phyloP scores from a whole-genome alignment of 2,888 invertebrate species.

The Cerastis rubricosa region DNA sequence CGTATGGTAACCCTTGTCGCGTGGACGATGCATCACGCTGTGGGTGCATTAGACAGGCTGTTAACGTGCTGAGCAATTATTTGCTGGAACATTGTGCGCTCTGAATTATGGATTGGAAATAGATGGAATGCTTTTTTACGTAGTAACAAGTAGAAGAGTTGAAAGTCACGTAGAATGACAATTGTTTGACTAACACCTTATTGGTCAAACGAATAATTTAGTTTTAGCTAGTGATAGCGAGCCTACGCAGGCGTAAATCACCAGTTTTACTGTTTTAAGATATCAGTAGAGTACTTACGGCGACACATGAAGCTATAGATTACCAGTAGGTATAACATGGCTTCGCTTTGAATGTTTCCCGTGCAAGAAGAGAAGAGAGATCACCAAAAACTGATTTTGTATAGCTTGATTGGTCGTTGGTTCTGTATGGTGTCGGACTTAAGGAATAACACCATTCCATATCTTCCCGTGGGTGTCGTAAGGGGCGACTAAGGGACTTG shows the following conservation, averaged over 20 bases:
- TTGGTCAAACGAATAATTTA: background rate
- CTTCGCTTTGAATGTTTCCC: no score
- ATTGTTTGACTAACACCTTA: background rate
- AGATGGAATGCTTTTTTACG: background rate
- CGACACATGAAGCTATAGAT: no score
- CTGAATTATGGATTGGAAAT: slow-evolving; percentile 32
- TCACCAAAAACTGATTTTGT: no score
- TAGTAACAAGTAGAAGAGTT: background rate
- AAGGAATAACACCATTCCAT: no score
- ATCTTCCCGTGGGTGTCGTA: no score
- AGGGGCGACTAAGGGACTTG: no score
- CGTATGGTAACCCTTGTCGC: slow-evolving; percentile 19
- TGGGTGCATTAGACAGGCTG: slow-evolving; percentile 53
- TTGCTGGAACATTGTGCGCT: slow-evolving; percentile 22
- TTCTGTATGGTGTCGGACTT: no score
- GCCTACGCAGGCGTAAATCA: background rate
- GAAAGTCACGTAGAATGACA: background rate
- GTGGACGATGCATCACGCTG: slow-evolving; percentile 58
- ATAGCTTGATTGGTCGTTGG: no score
- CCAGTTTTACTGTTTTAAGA: background rate
- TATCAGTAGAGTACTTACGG: no score
- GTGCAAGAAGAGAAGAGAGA: no score
- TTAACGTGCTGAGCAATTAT: slow-evolving; percentile 45
- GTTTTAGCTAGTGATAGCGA: no score
- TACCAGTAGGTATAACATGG: no score